A percentile compares a stretch with the other conserved stretches of the same genome.
phyloP scores from a whole-genome alignment of 2,113 vertebrate genomes.

The Istiophorus platypterus region DNA sequence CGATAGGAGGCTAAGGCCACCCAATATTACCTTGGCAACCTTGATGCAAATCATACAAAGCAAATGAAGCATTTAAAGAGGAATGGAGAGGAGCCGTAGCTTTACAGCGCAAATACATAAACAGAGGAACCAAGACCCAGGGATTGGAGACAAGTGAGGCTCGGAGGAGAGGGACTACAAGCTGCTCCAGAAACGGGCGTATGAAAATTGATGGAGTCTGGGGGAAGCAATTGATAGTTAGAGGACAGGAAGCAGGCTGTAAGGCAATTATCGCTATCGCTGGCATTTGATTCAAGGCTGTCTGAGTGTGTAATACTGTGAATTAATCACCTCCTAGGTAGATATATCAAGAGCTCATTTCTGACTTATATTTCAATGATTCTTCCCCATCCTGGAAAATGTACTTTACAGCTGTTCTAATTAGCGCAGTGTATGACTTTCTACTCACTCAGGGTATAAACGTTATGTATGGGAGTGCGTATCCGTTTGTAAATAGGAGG shows the following conservation, averaged over 20 bases:
- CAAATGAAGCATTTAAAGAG: conserved; percentile 77
- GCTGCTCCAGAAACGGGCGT: conserved; percentile 50
- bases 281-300: conserved; percentile 77
- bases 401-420: conserved; percentile 46
- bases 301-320: conserved; percentile 73
- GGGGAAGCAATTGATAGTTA: conserved; percentile 77
- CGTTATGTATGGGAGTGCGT: conserved; percentile 19
- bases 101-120: conserved; percentile 4
- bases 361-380: conserved; percentile 72
- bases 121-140: conserved; percentile 6
- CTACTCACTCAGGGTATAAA: conserved; percentile 29
- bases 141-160: conserved; percentile 27
- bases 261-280: conserved; percentile 81
- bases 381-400: conserved; percentile 58
- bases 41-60: conserved; percentile 78
- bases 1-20: conserved; percentile 63
- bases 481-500: neutral
- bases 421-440: conserved; percentile 55
- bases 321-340: conserved; percentile 77
- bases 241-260: conserved; percentile 81
- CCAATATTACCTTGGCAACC: conserved; percentile 73
- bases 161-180: conserved; percentile 25
- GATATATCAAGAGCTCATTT: conserved; percentile 67
- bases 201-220: conserved; percentile 80
- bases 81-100: conserved; percentile 27